These are phyloP conservation scores for Pavo muticus DNA, from an alignment of 2,113 vertebrate species.

Conservation along the genomic window DNA sequence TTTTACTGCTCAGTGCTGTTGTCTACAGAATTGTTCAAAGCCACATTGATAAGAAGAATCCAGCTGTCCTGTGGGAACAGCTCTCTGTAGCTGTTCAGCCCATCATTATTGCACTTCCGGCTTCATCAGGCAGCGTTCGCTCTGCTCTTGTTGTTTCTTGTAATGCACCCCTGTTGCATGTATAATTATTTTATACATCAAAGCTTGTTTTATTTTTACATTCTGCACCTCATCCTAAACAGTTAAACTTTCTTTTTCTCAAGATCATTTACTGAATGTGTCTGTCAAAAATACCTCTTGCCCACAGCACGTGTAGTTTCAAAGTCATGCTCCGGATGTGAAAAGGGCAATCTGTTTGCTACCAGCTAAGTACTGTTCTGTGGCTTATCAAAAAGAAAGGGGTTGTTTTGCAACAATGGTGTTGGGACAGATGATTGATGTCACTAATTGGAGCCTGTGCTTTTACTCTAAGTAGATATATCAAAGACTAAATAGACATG, in stretches of 20 bases:
- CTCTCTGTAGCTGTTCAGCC: rapidly evolving
- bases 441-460: neutral
- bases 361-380: neutral
- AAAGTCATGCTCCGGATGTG: neutral
- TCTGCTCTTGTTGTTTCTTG: neutral
- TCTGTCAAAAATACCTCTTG: neutral
- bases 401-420: neutral
- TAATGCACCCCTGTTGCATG: neutral
- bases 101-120: neutral
- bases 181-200: neutral
- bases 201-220: neutral
- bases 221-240: neutral
- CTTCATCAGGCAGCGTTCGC: neutral
- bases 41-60: neutral
- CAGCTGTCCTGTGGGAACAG: neutral
- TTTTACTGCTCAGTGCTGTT: neutral
- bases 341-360: neutral
- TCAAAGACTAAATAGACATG: neutral
- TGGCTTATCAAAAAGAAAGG: neutral
- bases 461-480: neutral
- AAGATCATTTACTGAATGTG: neutral
- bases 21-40: neutral
- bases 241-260: neutral
- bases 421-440: neutral
- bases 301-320: neutral